Evolutionary conservation across 2,797 vertebrate species (phyloP), one percentile per base, ranked within the genome.

Genomic region (Tolypeutes matacus): DNA sequence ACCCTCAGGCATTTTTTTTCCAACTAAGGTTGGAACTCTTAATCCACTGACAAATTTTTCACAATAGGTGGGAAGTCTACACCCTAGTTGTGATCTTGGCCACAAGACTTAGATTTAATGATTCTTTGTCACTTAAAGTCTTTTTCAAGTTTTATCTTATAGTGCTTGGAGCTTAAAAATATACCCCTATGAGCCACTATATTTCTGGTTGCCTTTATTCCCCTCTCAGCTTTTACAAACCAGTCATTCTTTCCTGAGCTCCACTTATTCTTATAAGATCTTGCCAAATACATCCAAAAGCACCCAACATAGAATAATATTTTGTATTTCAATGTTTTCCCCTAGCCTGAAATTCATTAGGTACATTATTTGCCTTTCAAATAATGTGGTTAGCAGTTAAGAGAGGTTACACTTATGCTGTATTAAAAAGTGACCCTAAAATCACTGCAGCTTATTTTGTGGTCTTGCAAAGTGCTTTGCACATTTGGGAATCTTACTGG

Each of bases 91-190:
- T 21, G 14, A 58, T 29, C 23, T 80, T 75, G 73, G 69, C 20
- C 93, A n/a, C 27, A 91, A 93, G 51, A 5, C 86, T 93, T 60
- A 94, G 53, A 87, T 95, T 86, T 87, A 73, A 67, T 36, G 9
- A 90, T 60, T 46, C 27, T 67, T 65, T 87, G 77, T 73, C 70
- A 72, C 34, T 86, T 87, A 85, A 69, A 92, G 72, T 3, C 51
- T 93, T 88, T 84, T 42, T 95, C 12, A 49, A 77, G 21, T 77
- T 77, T 85, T 39, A 84, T 91, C 25, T 80, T 5, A 17, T 91
- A 27, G 13, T 84, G 39, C n/a, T 93, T 75, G 51, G 20, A 69
- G 25, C 21, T 90, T 49, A 84, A 83, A 93, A 94, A 36, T 25
- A 51, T 20, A 90, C 56, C 21, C 34, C 56, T 36, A 31, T 31